Conservation (phyloP, 2,113 vertebrate species). For the Platichthys flesus region DNA sequence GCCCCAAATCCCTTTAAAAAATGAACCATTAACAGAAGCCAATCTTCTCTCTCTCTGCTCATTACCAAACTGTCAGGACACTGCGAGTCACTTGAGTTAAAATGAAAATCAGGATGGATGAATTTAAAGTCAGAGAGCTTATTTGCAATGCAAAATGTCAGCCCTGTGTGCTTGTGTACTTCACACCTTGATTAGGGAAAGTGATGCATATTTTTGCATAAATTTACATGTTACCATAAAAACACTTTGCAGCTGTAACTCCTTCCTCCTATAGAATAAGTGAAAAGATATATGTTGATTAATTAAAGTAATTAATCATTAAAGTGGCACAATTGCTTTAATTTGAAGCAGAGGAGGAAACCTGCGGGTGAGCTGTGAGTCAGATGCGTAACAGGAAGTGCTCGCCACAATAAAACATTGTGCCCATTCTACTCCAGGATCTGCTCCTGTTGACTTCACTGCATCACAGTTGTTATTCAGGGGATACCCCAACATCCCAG, state of each 20-base stretch:
- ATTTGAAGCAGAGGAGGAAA: too few species aligned
- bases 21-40: neutral
- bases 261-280: neutral
- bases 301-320: too few species aligned
- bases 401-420: neutral
- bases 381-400: neutral
- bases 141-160: slow-evolving; percentile 45
- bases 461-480: slow-evolving; percentile 12
- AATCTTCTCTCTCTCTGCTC: neutral
- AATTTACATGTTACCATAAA: slow-evolving; percentile 26
- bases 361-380: too few species aligned
- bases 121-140: slow-evolving; percentile 17
- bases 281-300: too few species aligned
- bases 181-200: slow-evolving; percentile 29
- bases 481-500: slow-evolving; percentile 39
- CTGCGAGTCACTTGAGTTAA: neutral
- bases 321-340: too few species aligned
- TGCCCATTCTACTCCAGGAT: neutral
- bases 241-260: neutral
- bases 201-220: slow-evolving; percentile 29
- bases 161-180: slow-evolving; percentile 5
- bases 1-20: neutral
- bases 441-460: neutral
- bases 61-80: neutral
- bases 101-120: slow-evolving; percentile 19